Conservation (phyloP, 2,797 vertebrate genomes). For the Simalia tracyae region DNA sequence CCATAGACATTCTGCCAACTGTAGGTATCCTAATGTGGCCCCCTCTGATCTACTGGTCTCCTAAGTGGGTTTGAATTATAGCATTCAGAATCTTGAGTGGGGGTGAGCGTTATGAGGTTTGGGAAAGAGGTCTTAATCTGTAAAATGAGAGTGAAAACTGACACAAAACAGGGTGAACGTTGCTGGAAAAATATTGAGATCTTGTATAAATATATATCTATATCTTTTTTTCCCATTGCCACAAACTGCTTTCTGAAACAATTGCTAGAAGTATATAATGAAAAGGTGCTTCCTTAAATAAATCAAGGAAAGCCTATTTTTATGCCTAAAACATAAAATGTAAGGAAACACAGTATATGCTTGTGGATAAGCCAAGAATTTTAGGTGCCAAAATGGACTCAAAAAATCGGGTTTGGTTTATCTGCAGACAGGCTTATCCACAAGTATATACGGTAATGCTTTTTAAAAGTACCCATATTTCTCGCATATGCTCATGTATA, state of each 20-base stretch:
- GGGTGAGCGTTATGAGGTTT: background rate
- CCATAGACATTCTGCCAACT: background rate
- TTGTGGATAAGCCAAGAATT: background rate
- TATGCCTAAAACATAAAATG: background rate
- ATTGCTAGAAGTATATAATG: background rate
- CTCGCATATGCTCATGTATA: too few species aligned
- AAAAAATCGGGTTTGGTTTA: too few species aligned
- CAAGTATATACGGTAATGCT: too few species aligned
- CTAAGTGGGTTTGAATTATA: background rate
- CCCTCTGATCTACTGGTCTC: background rate
- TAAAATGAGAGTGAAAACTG: background rate
- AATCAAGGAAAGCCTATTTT: background rate
- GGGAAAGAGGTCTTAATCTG: background rate
- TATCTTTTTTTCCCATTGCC: background rate
- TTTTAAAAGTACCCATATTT: too few species aligned
- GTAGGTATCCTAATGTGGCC: background rate
- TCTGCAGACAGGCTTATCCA: too few species aligned
- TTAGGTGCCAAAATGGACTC: too few species aligned
- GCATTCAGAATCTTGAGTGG: background rate
- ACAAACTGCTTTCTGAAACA: background rate
- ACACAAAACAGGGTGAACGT: background rate
- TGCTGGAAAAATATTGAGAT: background rate
- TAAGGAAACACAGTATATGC: background rate
- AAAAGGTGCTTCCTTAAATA: background rate
- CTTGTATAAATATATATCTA: background rate